Evolutionary conservation across 2,888 invertebrate genomes (phyloP), one percentile per base, ranked within the genome.

Genomic region (Diaprepes abbreviatus): DNA sequence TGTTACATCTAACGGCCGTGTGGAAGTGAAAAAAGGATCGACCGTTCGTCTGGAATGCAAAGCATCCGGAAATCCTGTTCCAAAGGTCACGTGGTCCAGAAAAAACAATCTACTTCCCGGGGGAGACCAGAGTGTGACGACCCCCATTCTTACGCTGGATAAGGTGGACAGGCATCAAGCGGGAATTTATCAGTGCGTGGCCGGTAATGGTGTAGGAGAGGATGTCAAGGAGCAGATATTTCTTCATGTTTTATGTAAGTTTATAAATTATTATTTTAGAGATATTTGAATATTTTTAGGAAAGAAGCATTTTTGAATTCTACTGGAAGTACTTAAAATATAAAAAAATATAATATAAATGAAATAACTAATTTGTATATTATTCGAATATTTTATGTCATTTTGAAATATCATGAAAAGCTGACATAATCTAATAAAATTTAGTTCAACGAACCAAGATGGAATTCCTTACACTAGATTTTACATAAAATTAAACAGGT

Each of bases 211-310:
- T 17, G 89, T 90, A 57, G 90, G 90, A 17, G 87, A 88, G 73
- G 86, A 89, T 72, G 89, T 88, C 73, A 86, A 87, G 62, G 86
- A 89, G 73, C 87, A 88, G 80, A 89, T 90, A 72, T 85, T 87
- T 65, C 85, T 90, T 43, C 89, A 89, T 81, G 89, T 90, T 54
- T 82, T 89, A 75, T 90, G 90, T 90, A 85, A 90, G 89, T 88
- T 74, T 14, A 35, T 9, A 12, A n/a, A n/a, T 12, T 35, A 16
- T n/a, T n/a, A n/a, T n/a, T n/a, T n/a, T n/a, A n/a, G n/a, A n/a
- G n/a, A n/a, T n/a, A n/a, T n/a, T n/a, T n/a, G n/a, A n/a, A n/a
- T n/a, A n/a, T n/a, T n/a, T n/a, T n/a, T n/a, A n/a, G n/a, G n/a
- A n/a, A n/a, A n/a, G n/a, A n/a, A n/a, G n/a, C n/a, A n/a, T n/a